These are phyloP conservation scores for Hippolais icterina DNA, from an alignment of 2,113 vertebrate species.

Conservation along the genomic window DNA sequence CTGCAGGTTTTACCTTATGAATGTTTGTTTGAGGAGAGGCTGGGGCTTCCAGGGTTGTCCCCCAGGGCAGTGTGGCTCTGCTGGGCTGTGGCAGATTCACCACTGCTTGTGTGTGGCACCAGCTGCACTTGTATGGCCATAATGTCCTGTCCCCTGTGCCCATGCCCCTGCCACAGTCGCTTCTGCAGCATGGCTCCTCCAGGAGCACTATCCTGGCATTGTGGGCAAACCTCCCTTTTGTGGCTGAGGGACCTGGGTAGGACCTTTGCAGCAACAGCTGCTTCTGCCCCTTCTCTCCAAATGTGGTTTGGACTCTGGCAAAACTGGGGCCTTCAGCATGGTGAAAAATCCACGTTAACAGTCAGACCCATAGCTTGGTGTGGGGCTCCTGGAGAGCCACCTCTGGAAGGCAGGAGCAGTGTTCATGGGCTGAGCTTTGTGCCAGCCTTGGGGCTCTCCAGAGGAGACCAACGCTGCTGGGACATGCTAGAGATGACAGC, in stretches of 20 bases:
- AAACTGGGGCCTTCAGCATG: fast-evolving
- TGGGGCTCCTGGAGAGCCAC: neutral
- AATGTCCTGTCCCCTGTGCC: neutral
- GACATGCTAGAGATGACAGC: neutral
- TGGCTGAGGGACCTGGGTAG: fast-evolving
- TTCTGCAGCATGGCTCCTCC: fast-evolving
- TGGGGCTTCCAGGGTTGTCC: fast-evolving
- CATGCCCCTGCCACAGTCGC: fast-evolving
- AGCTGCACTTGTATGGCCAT: fast-evolving
- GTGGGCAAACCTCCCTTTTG: fast-evolving
- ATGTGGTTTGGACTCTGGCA: neutral
- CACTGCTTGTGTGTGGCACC: fast-evolving
- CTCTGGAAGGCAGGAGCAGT: neutral
- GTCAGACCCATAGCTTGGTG: neutral
- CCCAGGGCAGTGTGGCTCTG: fast-evolving
- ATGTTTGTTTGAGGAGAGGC: neutral
- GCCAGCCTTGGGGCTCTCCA: neutral
- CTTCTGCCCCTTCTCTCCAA: neutral
- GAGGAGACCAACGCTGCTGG: neutral
- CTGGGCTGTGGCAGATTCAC: neutral
- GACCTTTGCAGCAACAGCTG: neutral
- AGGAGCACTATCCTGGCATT: fast-evolving
- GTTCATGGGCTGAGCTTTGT: fast-evolving
- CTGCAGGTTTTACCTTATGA: fast-evolving
- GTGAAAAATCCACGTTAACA: fast-evolving